Percentiles rank a stretch among this genome's conserved stretches.
phyloP scores from a whole-genome alignment of 2,113 vertebrate species.

The Pagrus major region DNA sequence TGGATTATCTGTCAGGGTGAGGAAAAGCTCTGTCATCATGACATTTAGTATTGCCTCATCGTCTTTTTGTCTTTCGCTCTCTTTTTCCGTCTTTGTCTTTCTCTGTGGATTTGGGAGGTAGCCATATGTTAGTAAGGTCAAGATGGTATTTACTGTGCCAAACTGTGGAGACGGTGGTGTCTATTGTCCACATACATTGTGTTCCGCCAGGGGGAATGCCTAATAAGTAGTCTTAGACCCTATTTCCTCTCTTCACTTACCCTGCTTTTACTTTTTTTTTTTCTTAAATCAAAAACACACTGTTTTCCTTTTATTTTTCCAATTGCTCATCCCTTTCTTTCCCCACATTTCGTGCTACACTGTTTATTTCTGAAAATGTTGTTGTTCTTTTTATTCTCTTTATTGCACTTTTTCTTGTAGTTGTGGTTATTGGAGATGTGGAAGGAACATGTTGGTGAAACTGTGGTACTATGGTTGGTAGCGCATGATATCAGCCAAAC shows the following conservation, averaged over 20 bases:
- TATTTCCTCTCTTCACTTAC: not conserved
- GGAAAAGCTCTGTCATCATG: conserved; percentile 30
- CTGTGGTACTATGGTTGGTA: not conserved
- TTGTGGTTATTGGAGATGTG: not conserved
- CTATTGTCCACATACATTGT: not conserved
- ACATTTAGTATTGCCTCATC: not conserved
- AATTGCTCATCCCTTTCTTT: no score
- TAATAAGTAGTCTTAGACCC: not conserved
- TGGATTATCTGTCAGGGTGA: conserved; percentile 59
- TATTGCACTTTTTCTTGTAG: not conserved
- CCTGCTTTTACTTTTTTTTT: not conserved
- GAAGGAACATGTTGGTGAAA: not conserved
- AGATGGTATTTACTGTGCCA: not conserved
- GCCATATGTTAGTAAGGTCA: not conserved
- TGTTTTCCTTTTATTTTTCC: not conserved
- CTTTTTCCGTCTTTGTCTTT: conserved; percentile 4
- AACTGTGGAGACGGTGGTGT: not conserved
- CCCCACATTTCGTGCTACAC: not conserved
- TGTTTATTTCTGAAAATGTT: not conserved
- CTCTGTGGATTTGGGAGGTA: conserved; percentile 23
- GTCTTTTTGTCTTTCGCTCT: not conserved
- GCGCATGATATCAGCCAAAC: no score
- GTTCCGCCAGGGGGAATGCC: not conserved
- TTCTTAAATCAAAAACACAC: not conserved
- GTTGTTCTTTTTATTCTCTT: not conserved